Evolutionary conservation across 2,797 vertebrate species (phyloP).

Genomic region (Aplochiton taeniatus): DNA sequence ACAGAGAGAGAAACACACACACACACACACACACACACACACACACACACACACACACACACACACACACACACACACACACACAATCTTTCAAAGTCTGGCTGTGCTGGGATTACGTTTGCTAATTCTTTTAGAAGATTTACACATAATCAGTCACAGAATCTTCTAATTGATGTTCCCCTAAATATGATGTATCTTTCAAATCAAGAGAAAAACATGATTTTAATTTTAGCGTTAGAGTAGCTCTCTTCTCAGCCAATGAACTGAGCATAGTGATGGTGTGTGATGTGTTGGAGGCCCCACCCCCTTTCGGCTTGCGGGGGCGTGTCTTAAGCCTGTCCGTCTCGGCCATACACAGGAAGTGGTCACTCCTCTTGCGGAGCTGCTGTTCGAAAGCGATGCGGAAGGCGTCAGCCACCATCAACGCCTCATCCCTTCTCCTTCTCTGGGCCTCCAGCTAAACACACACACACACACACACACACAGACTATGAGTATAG

Average conservation of each 20-base stretch:
- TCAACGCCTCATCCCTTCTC: conserved; percentile 83
- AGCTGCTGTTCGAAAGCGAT: conserved; percentile 93
- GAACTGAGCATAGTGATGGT: neutral
- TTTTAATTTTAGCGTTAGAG: too few relatives aligned
- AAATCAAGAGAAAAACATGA: too few relatives aligned
- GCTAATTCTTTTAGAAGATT: too few relatives aligned
- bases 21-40: neutral
- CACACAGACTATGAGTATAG: too few relatives aligned
- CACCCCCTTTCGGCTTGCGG: conserved; percentile 62
- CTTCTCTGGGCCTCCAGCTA: conserved; percentile 80
- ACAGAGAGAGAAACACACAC: neutral
- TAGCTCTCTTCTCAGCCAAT: neutral
- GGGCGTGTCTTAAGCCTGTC: conserved; percentile 65
- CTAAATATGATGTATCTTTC: too few relatives aligned
- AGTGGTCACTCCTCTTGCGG: conserved; percentile 82
- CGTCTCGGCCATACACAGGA: conserved; percentile 76
- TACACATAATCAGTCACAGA: too few relatives aligned
- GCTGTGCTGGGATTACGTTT: too few relatives aligned
- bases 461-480: conserved; percentile 6
- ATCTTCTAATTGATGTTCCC: too few relatives aligned
- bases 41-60: neutral
- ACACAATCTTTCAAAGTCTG: too few relatives aligned
- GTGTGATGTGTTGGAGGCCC: neutral
- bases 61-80: neutral
- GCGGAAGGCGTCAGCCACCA: conserved; percentile 89